Conservation (phyloP, 2,888 invertebrate genomes). For the Dichetophora obliterata region DNA sequence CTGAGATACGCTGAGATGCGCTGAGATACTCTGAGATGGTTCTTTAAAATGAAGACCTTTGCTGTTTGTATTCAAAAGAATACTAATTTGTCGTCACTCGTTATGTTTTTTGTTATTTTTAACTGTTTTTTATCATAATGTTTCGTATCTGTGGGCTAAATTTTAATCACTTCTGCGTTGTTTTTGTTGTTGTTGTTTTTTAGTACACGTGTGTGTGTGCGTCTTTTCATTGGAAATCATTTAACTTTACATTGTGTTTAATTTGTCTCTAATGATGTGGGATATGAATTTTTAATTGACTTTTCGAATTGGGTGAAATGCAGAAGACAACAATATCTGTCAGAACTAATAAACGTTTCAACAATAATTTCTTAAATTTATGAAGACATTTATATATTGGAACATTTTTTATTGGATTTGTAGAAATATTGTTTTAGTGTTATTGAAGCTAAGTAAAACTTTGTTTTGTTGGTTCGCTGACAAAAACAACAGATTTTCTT, state of each 20-base stretch:
- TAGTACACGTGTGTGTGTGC: not conserved
- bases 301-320: not conserved
- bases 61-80: not conserved
- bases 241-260: slow-evolving; percentile 11
- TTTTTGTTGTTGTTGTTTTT: not conserved
- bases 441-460: no score
- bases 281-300: slow-evolving; percentile 41
- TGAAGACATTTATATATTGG: no score
- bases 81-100: slow-evolving; percentile 55
- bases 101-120: slow-evolving; percentile 35
- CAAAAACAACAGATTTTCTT: no score
- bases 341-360: not conserved
- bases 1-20: not conserved
- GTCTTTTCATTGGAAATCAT: not conserved
- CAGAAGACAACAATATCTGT: not conserved
- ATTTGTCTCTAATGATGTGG: slow-evolving; percentile 60
- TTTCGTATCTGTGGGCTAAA: no score
- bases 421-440: no score
- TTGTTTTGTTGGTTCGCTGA: no score
- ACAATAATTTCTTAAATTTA: no score
- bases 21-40: not conserved
- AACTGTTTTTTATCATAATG: not conserved
- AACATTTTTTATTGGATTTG: no score
- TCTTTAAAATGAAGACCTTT: not conserved
- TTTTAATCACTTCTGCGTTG: not conserved